phyloP scores from a whole-genome alignment of 92 coral and sea anemone species.

The Siderastrea radians region DNA sequence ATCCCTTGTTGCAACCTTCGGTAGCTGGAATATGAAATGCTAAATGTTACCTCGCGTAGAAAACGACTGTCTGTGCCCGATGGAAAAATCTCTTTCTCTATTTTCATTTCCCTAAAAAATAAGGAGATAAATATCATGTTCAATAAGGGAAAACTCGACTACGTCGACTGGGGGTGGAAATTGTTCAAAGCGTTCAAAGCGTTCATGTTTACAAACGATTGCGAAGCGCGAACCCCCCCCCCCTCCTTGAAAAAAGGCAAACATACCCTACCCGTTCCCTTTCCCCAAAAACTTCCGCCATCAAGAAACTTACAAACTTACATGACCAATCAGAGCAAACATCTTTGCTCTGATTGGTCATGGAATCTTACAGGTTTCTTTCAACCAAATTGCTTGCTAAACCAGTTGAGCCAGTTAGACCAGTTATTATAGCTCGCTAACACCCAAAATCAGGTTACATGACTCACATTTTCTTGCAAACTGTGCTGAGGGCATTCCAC shows the following conservation, averaged over 20 bases:
- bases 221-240: too few relatives aligned
- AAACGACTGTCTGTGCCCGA: conserved; percentile 71
- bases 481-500: conserved; percentile 68
- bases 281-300: too few relatives aligned
- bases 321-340: not conserved
- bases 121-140: not conserved
- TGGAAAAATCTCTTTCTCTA: conserved; percentile 71
- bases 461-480: conserved; percentile 59
- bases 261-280: too few relatives aligned
- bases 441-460: too few relatives aligned
- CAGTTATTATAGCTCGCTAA: too few relatives aligned
- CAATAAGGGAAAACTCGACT: not conserved
- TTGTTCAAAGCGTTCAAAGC: too few relatives aligned
- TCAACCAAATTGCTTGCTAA: too few relatives aligned
- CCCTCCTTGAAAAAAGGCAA: too few relatives aligned
- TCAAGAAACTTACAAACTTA: not conserved
- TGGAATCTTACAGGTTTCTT: not conserved
- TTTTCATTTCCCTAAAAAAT: conserved; percentile 50
- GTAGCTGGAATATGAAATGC: not conserved
- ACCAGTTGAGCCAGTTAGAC: too few relatives aligned
- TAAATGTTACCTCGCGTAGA: conserved; percentile 49
- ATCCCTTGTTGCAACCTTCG: too few relatives aligned
- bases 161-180: too few relatives aligned
- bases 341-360: not conserved
- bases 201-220: too few relatives aligned